These are phyloP conservation scores for Aphelocoma coerulescens DNA, from an alignment of 2,113 vertebrate genomes.

Conservation along the genomic window DNA sequence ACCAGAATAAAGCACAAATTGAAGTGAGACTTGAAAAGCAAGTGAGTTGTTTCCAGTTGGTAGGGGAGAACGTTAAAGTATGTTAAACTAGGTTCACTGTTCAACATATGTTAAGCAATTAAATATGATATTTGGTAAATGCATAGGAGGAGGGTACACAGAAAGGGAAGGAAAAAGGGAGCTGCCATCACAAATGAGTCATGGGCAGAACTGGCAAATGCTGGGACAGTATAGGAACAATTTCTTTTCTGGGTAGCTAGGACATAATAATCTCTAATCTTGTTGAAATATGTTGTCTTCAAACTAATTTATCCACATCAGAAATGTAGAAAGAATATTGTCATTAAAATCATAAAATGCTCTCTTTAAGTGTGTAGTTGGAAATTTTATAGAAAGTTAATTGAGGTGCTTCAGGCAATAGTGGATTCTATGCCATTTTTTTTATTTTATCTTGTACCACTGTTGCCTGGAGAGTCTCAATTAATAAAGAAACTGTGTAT, in stretches of 20 bases:
- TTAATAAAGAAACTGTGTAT: constrained; percentile 58
- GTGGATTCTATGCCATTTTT: constrained; percentile 40
- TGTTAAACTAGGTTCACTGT: neutral
- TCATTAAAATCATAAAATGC: constrained; percentile 60
- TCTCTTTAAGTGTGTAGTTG: constrained; percentile 52
- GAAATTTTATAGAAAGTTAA: constrained; percentile 65
- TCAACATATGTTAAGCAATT: neutral
- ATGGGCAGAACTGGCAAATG: neutral
- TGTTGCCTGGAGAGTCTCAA: constrained; percentile 46
- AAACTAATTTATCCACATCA: constrained; percentile 52
- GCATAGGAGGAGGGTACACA: neutral
- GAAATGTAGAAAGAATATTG: constrained; percentile 46
- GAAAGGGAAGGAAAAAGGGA: neutral
- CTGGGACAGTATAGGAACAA: neutral
- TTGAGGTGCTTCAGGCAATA: constrained; percentile 60
- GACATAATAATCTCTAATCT: neutral
- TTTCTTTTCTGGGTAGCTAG: neutral
- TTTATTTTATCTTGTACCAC: constrained; percentile 53
- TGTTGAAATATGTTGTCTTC: constrained; percentile 38
- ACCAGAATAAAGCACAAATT: neutral
- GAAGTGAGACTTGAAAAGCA: neutral
- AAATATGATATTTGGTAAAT: neutral
- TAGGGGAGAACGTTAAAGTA: neutral
- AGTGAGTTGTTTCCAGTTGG: neutral
- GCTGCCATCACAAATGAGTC: neutral